These are phyloP conservation scores for Australoheros facetus DNA, from an alignment of 2,797 vertebrate genomes.

Conservation along the genomic window DNA sequence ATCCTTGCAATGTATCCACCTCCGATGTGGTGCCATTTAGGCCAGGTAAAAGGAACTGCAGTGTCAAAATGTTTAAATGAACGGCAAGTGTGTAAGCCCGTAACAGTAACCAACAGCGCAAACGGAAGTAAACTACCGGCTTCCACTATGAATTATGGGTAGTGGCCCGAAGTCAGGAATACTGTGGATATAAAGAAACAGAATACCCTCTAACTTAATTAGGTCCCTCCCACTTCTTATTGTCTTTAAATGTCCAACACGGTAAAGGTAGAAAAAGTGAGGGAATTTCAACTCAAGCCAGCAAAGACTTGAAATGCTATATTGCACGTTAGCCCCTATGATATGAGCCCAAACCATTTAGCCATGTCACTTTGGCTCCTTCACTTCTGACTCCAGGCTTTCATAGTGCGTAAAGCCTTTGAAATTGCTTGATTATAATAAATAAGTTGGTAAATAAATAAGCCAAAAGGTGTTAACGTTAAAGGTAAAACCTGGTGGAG, in stretches of 20 bases:
- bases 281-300: too few species aligned
- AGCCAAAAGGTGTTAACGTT: background rate
- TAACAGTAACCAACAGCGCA: too few species aligned
- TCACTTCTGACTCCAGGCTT: background rate
- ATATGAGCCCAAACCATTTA: background rate
- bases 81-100: too few species aligned
- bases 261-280: background rate
- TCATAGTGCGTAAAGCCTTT: background rate
- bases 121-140: too few species aligned
- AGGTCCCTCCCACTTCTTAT: background rate
- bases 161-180: too few species aligned
- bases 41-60: too few species aligned
- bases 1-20: too few species aligned
- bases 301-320: too few species aligned
- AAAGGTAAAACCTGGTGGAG: background rate
- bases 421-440: background rate
- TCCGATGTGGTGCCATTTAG: too few species aligned
- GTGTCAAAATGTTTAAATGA: too few species aligned
- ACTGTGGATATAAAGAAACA: background rate
- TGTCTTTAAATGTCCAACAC: background rate
- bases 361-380: background rate
- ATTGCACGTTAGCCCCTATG: background rate
- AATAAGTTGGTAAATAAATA: background rate
- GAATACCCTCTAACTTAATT: background rate
- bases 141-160: too few species aligned